Percentiles rank a stretch among this genome's conserved stretches.
Conservation (phyloP, 2,113 vertebrate genomes). For the Coregonus clupeaformis region DNA sequence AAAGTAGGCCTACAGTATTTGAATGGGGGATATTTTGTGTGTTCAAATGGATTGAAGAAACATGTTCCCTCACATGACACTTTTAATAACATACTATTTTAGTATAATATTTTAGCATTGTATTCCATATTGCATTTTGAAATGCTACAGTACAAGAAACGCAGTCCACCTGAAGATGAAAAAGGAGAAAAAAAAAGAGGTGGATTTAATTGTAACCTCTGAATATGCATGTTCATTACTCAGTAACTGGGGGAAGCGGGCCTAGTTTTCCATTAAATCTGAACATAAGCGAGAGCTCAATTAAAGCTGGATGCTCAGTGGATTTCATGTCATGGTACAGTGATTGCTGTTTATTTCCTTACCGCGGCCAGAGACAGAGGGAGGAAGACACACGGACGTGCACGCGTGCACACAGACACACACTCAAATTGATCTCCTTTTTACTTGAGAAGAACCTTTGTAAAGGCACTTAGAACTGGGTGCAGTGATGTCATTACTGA, state of each 20-base stretch:
- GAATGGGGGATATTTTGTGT: background rate
- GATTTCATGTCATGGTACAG: conserved; percentile 45
- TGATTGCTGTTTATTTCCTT: conserved; percentile 44
- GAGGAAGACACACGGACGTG: background rate
- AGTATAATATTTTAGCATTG: background rate
- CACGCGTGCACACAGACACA: background rate
- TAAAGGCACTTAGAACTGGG: conserved; percentile 9
- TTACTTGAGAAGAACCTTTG: background rate
- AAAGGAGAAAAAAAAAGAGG: background rate
- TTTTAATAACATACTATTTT: too few relatives aligned
- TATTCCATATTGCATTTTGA: conserved; percentile 15
- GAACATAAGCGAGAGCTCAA: conserved; percentile 39
- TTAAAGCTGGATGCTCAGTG: conserved; percentile 37
- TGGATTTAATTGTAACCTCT: conserved; percentile 2
- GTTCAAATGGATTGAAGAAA: too few relatives aligned
- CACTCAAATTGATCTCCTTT: too few relatives aligned
- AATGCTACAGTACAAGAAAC: background rate
- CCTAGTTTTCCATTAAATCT: conserved; percentile 31
- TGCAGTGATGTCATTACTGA: background rate
- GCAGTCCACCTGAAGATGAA: background rate
- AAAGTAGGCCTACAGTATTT: background rate
- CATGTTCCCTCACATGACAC: background rate
- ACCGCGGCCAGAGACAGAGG: conserved; percentile 6
- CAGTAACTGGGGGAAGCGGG: conserved; percentile 6
- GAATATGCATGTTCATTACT: conserved; percentile 22